A percentile compares a stretch with the other conserved stretches of the same genome.
Conservation (phyloP, 2,888 invertebrate species). For the Agrochola circellaris region DNA sequence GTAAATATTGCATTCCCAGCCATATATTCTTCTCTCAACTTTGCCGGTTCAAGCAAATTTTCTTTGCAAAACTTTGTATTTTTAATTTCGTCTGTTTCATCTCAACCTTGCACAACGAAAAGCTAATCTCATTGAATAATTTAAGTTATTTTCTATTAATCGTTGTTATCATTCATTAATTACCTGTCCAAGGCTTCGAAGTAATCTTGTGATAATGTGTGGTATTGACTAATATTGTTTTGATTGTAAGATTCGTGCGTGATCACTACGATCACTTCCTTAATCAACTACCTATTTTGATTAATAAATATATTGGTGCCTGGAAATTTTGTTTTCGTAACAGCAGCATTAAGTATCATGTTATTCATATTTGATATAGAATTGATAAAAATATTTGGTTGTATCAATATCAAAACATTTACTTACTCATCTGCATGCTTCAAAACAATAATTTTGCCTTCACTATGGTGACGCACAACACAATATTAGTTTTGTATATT, state of each 20-base stretch:
- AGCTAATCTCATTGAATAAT: conserved; percentile 47
- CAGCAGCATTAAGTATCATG: conserved; percentile 12
- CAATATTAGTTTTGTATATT: neutral
- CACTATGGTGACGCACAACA: conserved; percentile 29
- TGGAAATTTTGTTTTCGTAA: conserved; percentile 20
- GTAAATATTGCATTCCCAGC: conserved; percentile 5
- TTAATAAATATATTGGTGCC: conserved; percentile 29
- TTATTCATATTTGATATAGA: conserved; percentile 37
- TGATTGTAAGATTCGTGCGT: conserved; percentile 63
- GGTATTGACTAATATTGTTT: conserved; percentile 70
- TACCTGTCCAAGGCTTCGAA: conserved; percentile 68
- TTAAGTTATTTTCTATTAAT: conserved; percentile 61
- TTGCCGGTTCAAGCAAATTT: neutral
- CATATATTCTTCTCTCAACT: neutral
- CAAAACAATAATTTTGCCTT: conserved; percentile 36
- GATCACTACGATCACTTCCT: conserved; percentile 57
- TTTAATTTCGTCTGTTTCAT: conserved; percentile 1
- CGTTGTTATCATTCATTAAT: conserved; percentile 65
- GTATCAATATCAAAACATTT: conserved; percentile 31
- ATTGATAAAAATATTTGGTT: conserved; percentile 47
- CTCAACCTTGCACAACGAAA: conserved; percentile 26
- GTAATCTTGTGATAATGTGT: conserved; percentile 70
- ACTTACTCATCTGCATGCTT: conserved; percentile 6
- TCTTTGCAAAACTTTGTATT: conserved; percentile 2
- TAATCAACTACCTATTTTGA: conserved; percentile 47